Percentiles rank a stretch among this genome's conserved stretches.
phyloP scores from a whole-genome alignment of 1,140 invertebrate genomes.

The Heliothis subflexa region DNA sequence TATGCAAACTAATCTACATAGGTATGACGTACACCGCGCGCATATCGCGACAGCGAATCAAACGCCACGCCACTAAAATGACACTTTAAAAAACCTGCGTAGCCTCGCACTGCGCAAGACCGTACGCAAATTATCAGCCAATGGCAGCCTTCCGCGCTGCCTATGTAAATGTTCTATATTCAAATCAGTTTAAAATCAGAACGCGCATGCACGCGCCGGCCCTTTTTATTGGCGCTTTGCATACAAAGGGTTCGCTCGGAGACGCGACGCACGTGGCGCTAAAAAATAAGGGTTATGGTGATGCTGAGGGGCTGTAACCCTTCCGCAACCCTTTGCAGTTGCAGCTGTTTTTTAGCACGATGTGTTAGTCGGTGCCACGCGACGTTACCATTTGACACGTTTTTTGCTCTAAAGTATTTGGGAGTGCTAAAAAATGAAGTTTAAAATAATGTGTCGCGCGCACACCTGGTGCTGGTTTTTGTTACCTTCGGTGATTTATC shows the following conservation, averaged over 20 bases:
- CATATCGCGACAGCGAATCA: slow-evolving; percentile 68
- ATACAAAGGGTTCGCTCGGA: slow-evolving; percentile 63
- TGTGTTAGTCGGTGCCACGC: slow-evolving; percentile 64
- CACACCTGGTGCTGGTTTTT: slow-evolving; percentile 30
- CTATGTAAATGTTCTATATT: slow-evolving; percentile 82
- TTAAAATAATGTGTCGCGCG: slow-evolving; percentile 21
- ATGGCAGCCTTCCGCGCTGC: slow-evolving; percentile 59
- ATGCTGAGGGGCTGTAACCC: slow-evolving; percentile 64
- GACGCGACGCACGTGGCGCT: slow-evolving; percentile 51
- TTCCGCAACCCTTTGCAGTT: slow-evolving; percentile 77
- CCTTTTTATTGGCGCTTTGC: slow-evolving; percentile 79
- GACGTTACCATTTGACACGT: slow-evolving; percentile 62
- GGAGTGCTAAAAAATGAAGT: slow-evolving; percentile 9
- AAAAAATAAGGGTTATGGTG: slow-evolving; percentile 57
- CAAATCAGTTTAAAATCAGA: slow-evolving; percentile 84
- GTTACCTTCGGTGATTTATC: slow-evolving; percentile 11
- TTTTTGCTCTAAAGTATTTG: slow-evolving; percentile 50
- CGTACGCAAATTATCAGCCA: slow-evolving; percentile 70
- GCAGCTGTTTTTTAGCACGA: slow-evolving; percentile 76
- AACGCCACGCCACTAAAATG: slow-evolving; percentile 60
- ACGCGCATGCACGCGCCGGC: slow-evolving; percentile 78
- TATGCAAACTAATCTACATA: slow-evolving; percentile 35
- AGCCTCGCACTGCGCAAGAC: slow-evolving; percentile 68
- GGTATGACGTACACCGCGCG: slow-evolving; percentile 8
- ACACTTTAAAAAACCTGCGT: slow-evolving; percentile 63